Evolutionary conservation across 2,113 vertebrate genomes (phyloP).

Genomic region (Formicarius rufipectus): DNA sequence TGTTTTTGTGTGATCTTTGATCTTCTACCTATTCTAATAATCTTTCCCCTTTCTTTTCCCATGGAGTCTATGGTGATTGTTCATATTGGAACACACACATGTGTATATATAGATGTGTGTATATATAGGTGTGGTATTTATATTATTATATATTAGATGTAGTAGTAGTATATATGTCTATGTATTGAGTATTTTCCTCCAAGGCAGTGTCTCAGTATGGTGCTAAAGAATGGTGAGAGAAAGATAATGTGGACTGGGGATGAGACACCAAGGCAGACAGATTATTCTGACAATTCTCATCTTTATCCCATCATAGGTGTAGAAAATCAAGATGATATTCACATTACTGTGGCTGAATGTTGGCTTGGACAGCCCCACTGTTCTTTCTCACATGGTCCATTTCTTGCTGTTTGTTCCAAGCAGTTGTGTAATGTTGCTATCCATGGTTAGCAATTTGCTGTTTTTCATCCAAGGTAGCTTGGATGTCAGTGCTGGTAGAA

Average conservation of each 20-base stretch:
- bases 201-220: neutral
- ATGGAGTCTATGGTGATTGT: neutral
- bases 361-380: neutral
- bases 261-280: neutral
- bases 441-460: neutral
- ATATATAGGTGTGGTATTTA: accelerated
- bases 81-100: neutral
- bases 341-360: neutral
- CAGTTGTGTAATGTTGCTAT: neutral
- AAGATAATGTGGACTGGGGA: neutral
- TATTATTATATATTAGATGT: neutral
- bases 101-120: too few relatives aligned
- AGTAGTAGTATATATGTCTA: accelerated
- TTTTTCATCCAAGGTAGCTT: slow-evolving; percentile 25
- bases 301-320: neutral
- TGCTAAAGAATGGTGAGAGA: neutral
- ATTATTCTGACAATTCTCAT: neutral
- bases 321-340: neutral
- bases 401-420: neutral
- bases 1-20: neutral
- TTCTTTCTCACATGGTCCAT: neutral
- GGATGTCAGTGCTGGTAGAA: neutral
- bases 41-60: neutral
- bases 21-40: neutral
- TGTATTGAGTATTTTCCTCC: neutral